phyloP scores from a whole-genome alignment of 2,113 vertebrate species.

The Periophthalmodon schlosseri region DNA sequence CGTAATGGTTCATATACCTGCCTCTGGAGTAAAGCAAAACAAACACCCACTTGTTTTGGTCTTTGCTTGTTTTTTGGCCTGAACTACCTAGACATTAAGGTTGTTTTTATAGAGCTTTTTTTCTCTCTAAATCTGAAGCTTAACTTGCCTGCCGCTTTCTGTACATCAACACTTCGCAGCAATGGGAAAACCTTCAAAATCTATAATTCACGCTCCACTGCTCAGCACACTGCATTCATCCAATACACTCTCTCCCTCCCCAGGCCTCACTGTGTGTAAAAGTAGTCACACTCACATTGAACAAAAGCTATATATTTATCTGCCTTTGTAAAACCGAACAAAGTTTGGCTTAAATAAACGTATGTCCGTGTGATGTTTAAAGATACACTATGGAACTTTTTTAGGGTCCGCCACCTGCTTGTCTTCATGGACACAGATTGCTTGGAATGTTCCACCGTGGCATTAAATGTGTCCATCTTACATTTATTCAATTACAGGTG shows the following conservation, averaged over 20 bases:
- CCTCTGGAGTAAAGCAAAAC: constrained; percentile 24
- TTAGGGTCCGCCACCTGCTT: no score
- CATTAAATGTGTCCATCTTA: no score
- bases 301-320: no score
- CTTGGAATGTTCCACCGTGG: no score
- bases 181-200: constrained; percentile 75
- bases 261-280: constrained; percentile 28
- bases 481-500: no score
- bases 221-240: constrained; percentile 52
- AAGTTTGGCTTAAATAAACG: neutral
- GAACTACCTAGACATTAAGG: constrained; percentile 31
- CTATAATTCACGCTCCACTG: constrained; percentile 71
- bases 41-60: constrained; percentile 11
- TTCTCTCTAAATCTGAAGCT: constrained; percentile 23
- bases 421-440: no score
- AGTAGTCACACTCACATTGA: neutral
- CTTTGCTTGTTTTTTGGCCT: constrained; percentile 13
- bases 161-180: constrained; percentile 55
- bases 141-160: constrained; percentile 13
- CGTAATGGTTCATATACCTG: constrained; percentile 35
- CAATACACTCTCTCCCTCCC: constrained; percentile 51
- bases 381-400: no score
- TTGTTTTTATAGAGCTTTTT: constrained; percentile 27
- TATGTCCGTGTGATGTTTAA: neutral
- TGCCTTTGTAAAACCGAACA: neutral